Percentiles rank a stretch among this genome's conserved stretches.
Evolutionary conservation across 2,113 vertebrate species (phyloP).

Genomic region (Emberiza fucata): DNA sequence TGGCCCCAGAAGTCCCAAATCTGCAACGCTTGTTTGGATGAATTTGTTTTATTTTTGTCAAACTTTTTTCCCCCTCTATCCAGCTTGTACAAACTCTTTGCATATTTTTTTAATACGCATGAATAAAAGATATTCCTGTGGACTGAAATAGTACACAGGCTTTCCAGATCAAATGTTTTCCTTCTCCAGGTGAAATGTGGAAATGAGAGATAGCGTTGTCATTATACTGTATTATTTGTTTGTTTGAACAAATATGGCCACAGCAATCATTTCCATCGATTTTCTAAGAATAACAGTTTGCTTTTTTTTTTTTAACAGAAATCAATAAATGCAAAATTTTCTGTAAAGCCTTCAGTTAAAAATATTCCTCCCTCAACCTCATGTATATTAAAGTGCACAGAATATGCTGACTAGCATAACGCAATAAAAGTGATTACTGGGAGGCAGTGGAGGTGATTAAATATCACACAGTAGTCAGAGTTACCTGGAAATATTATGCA

Average conservation of each 20-base stretch:
- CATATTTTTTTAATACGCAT: conserved; percentile 72
- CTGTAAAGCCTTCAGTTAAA: conserved; percentile 69
- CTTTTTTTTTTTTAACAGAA: conserved; percentile 29
- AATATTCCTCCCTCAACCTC: conserved; percentile 68
- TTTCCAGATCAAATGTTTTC: conserved; percentile 73
- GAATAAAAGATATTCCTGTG: conserved; percentile 72
- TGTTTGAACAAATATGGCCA: conserved; percentile 68
- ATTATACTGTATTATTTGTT: conserved; percentile 69
- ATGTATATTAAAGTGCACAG: conserved; percentile 74
- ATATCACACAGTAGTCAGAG: conserved; percentile 55
- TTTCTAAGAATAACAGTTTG: conserved; percentile 60
- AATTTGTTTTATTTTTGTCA: conserved; percentile 46
- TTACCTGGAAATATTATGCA: conserved; percentile 60
- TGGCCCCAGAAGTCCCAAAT: conserved; percentile 6
- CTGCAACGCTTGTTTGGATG: not conserved
- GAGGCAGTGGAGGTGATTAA: conserved; percentile 66
- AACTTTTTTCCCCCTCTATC: not conserved
- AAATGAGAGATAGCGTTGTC: conserved; percentile 69
- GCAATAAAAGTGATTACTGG: conserved; percentile 66
- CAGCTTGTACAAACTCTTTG: conserved; percentile 58
- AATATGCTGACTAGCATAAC: conserved; percentile 72
- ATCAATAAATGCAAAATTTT: conserved; percentile 73
- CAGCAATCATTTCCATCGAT: conserved; percentile 62
- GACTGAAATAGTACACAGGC: conserved; percentile 60
- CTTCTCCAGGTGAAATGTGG: conserved; percentile 74